These are phyloP conservation scores for Lerista edwardsae DNA, from an alignment of 2,797 vertebrate species.

Conservation along the genomic window DNA sequence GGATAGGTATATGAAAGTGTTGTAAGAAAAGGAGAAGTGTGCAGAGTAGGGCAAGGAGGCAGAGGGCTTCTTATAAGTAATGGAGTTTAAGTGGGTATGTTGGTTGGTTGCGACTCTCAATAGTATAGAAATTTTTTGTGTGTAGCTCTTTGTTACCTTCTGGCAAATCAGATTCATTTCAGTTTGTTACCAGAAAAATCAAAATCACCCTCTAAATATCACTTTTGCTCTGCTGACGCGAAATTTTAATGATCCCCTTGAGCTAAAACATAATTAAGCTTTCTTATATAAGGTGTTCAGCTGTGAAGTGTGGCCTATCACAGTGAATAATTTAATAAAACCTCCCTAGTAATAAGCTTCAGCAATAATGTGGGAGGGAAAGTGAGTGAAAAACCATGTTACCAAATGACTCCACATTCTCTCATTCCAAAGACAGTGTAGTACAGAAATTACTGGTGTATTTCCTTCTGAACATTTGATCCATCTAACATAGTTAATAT, in stretches of 20 bases:
- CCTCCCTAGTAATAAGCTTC: slow-evolving; percentile 29
- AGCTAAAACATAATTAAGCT: slow-evolving; percentile 50
- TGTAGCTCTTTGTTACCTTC: slow-evolving; percentile 8
- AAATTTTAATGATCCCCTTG: slow-evolving; percentile 57
- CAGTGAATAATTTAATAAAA: slow-evolving; percentile 50
- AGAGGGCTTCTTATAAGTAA: background rate
- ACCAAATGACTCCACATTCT: background rate
- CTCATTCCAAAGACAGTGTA: background rate
- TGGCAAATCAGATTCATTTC: slow-evolving; percentile 25
- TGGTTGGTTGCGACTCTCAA: background rate
- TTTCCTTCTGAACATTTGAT: slow-evolving; percentile 24
- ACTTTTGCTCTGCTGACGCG: slow-evolving; percentile 25
- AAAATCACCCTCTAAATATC: slow-evolving; percentile 49
- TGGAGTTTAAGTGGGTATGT: background rate
- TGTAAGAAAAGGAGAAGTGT: background rate
- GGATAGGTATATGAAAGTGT: background rate
- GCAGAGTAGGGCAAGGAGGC: background rate
- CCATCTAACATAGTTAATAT: background rate
- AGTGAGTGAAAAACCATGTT: slow-evolving; percentile 26
- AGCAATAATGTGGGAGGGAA: slow-evolving; percentile 32
- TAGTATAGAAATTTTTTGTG: slow-evolving; percentile 9
- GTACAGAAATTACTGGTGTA: background rate
- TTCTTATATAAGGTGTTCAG: slow-evolving; percentile 38
- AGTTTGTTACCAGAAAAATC: slow-evolving; percentile 48
- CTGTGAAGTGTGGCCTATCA: slow-evolving; percentile 53